These are phyloP conservation scores for Spea hammondii DNA, from an alignment of 2,797 vertebrate species.

Conservation along the genomic window DNA sequence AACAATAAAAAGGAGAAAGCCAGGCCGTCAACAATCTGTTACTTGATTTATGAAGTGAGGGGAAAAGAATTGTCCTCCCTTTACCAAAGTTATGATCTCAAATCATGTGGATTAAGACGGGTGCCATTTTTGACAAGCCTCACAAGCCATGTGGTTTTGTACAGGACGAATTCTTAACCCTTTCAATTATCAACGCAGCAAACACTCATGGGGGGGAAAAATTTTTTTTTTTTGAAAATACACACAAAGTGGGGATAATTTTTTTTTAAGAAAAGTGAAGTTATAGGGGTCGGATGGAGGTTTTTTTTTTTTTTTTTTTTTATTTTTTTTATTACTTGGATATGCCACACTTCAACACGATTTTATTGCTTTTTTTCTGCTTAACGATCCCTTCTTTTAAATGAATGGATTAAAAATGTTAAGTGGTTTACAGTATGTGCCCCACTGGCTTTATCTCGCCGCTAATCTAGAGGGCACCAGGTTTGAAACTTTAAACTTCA, in stretches of 20 bases:
- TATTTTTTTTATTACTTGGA: no score
- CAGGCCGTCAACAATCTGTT: slow-evolving; percentile 20
- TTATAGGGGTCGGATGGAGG: no score
- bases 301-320: no score
- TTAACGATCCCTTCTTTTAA: background rate
- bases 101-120: slow-evolving; percentile 23
- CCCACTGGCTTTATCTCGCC: background rate
- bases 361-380: no score
- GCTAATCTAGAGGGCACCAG: slow-evolving; percentile 26
- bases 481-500: background rate
- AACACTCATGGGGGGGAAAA: no score
- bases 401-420: slow-evolving; percentile 36
- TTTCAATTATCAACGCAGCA: no score
- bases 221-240: no score
- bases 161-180: background rate
- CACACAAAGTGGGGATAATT: no score
- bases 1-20: slow-evolving; percentile 31
- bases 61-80: slow-evolving; percentile 19
- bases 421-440: slow-evolving; percentile 34
- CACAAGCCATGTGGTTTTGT: slow-evolving; percentile 21
- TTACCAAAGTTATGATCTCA: slow-evolving; percentile 3
- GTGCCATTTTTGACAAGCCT: slow-evolving; percentile 36
- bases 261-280: no score
- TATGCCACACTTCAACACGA: no score
- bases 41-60: slow-evolving; percentile 43